phyloP scores from a whole-genome alignment of 2,888 invertebrate species.

The Pogonocherus hispidulus region DNA sequence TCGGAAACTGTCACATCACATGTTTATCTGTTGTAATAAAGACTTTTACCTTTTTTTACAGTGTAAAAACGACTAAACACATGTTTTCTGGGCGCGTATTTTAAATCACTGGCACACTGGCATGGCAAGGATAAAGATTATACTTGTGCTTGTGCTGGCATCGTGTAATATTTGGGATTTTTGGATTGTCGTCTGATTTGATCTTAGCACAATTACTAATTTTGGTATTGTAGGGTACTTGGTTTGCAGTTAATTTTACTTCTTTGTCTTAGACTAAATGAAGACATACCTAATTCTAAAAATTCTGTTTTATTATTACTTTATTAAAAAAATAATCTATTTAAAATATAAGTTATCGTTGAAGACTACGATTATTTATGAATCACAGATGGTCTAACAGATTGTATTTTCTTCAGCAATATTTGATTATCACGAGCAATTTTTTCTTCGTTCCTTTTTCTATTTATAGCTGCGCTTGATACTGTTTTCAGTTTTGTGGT shows the following conservation, averaged over 20 bases:
- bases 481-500: slow-evolving; percentile 33
- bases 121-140: too few relatives aligned
- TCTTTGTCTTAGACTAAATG: too few relatives aligned
- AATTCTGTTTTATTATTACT: too few relatives aligned
- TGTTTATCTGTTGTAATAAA: slow-evolving; percentile 19
- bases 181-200: slow-evolving; percentile 16
- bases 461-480: slow-evolving; percentile 55
- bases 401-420: slow-evolving; percentile 50
- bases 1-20: slow-evolving; percentile 23
- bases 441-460: slow-evolving; percentile 54
- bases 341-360: too few relatives aligned
- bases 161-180: too few relatives aligned
- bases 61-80: slow-evolving; percentile 40
- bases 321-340: slow-evolving; percentile 12
- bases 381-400: slow-evolving; percentile 47
- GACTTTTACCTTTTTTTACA: slow-evolving; percentile 21
- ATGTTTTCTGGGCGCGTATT: slow-evolving; percentile 38
- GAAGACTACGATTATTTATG: slow-evolving; percentile 29
- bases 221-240: too few relatives aligned
- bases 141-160: too few relatives aligned
- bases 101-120: too few relatives aligned
- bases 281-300: too few relatives aligned
- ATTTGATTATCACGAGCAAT: slow-evolving; percentile 57
- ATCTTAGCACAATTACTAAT: slow-evolving; percentile 47
- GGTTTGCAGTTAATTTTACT: too few relatives aligned